phyloP scores from a whole-genome alignment of 2,797 vertebrate genomes.

The Ateles fusciceps region DNA sequence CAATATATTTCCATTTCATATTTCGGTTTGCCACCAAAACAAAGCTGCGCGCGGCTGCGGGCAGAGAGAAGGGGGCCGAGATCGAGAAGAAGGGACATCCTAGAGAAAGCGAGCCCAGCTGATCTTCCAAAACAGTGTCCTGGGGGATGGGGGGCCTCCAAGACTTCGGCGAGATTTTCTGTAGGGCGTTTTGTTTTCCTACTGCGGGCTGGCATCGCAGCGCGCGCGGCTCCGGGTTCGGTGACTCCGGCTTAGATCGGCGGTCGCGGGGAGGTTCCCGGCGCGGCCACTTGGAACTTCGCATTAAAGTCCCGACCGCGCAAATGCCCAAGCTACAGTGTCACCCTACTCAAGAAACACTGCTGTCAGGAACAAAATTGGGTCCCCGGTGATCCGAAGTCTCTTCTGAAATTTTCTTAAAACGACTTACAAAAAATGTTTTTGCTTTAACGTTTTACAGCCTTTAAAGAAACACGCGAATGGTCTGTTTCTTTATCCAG shows the following conservation, averaged over 20 bases:
- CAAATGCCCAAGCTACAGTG: fast-evolving
- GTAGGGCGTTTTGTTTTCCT: background rate
- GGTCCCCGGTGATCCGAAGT: background rate
- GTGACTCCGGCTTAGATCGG: fast-evolving
- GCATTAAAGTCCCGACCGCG: background rate
- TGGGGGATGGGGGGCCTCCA: background rate
- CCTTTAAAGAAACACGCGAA: background rate
- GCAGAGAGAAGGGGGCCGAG: background rate
- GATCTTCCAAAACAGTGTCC: background rate
- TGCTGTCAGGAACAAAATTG: fast-evolving
- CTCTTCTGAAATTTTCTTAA: background rate
- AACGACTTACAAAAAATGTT: background rate
- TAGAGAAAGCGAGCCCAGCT: background rate
- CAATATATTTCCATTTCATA: background rate
- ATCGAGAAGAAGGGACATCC: background rate
- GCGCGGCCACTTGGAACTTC: background rate
- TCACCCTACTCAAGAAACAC: background rate
- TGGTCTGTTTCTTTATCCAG: fast-evolving
- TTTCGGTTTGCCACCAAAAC: background rate
- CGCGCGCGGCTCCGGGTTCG: fast-evolving
- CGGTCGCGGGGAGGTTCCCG: fast-evolving
- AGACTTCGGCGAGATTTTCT: background rate
- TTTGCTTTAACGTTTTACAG: background rate
- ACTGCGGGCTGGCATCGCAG: fast-evolving
- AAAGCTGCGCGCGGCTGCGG: fast-evolving